These are phyloP conservation scores for Papilio machaon DNA, from an alignment of 1,140 invertebrate species.

Conservation along the genomic window DNA sequence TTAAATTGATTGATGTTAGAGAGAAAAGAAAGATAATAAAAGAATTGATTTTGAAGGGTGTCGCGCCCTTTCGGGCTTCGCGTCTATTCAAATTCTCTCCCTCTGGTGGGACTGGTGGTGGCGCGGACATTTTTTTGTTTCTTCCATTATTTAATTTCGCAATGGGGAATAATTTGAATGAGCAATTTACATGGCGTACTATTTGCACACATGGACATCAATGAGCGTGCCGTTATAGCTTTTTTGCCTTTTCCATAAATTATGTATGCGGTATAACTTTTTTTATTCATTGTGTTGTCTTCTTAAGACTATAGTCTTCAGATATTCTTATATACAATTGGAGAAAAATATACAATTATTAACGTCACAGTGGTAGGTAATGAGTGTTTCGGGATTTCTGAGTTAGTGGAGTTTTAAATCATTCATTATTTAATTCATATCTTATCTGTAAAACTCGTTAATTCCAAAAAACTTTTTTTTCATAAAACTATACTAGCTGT, in stretches of 20 bases:
- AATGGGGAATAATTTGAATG: slow-evolving; percentile 76
- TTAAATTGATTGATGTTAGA: slow-evolving; percentile 42
- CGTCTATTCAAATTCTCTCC: slow-evolving; percentile 58
- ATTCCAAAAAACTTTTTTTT: no score
- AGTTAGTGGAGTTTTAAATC: no score
- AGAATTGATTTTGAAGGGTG: slow-evolving; percentile 74
- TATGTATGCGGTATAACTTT: background rate
- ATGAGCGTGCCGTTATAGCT: slow-evolving; percentile 18
- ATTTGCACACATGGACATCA: slow-evolving; percentile 46
- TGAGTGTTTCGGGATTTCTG: no score
- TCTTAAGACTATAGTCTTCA: background rate
- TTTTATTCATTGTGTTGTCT: no score
- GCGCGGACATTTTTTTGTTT: slow-evolving; percentile 71
- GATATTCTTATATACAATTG: background rate
- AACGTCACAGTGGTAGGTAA: no score
- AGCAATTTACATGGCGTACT: slow-evolving; percentile 71
- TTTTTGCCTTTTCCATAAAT: background rate
- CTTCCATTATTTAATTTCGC: slow-evolving; percentile 76
- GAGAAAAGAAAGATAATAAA: slow-evolving; percentile 54
- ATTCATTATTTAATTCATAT: no score
- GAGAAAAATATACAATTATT: no score
- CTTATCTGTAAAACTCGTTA: no score
- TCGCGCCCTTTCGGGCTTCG: slow-evolving; percentile 58
- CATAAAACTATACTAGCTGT: no score
- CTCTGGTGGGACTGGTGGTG: slow-evolving; percentile 62